Percentiles rank a stretch among this genome's conserved stretches.
These are phyloP conservation scores for Lathamus discolor DNA, from an alignment of 2,113 vertebrate genomes.

Conservation along the genomic window DNA sequence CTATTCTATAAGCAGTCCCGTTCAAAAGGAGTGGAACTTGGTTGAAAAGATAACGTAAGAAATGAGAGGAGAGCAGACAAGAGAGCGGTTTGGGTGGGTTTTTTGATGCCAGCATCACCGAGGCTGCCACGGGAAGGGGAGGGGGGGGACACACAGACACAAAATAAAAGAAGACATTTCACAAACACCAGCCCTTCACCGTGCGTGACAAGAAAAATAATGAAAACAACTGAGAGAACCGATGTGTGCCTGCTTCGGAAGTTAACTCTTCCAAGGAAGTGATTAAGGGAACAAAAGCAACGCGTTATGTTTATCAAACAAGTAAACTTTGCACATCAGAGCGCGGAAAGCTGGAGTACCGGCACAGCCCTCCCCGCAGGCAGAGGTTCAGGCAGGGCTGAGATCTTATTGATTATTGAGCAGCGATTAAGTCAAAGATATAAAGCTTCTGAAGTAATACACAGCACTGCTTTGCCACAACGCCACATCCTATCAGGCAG, in stretches of 20 bases:
- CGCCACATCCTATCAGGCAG: neutral
- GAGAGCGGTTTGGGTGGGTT: slow-evolving; percentile 44
- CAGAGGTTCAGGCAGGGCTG: fast-evolving
- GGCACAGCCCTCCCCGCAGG: neutral
- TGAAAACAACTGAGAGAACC: slow-evolving; percentile 70
- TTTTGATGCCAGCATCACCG: slow-evolving; percentile 55
- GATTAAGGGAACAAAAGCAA: slow-evolving; percentile 42
- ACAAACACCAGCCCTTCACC: slow-evolving; percentile 69
- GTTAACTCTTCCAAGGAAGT: slow-evolving; percentile 76
- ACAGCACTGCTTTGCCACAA: neutral
- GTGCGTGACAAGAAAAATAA: slow-evolving; percentile 80
- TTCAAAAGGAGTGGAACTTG: neutral
- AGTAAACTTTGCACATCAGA: neutral
- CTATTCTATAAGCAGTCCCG: neutral
- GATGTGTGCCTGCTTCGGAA: slow-evolving; percentile 62
- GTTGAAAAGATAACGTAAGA: neutral
- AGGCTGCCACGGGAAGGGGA: slow-evolving; percentile 37
- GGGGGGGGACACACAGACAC: neutral
- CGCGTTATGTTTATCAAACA: slow-evolving; percentile 36
- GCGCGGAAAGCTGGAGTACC: neutral
- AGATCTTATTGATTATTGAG: neutral
- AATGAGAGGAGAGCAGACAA: neutral
- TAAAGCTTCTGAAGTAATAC: neutral
- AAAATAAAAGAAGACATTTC: slow-evolving; percentile 57
- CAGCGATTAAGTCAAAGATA: neutral